A percentile compares a stretch with the other conserved stretches of the same genome.
These are phyloP conservation scores for Synanthedon myopaeformis DNA, from an alignment of 2,888 invertebrate species.

Conservation along the genomic window DNA sequence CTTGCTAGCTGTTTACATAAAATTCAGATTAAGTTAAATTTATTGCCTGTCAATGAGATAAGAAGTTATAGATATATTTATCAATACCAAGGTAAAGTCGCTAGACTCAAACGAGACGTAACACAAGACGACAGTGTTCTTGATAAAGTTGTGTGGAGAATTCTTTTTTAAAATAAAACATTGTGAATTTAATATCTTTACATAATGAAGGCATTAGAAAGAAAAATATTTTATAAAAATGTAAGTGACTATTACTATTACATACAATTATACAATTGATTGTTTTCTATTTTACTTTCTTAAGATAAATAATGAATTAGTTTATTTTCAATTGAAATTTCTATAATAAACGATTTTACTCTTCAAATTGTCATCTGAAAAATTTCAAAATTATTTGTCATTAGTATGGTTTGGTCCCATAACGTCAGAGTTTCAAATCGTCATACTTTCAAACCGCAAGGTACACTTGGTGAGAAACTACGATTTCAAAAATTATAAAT, in stretches of 20 bases:
- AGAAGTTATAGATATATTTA: constrained; percentile 3
- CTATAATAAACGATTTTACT: not conserved
- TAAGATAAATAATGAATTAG: not conserved
- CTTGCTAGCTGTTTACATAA: too few relatives aligned
- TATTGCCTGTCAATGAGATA: constrained; percentile 2
- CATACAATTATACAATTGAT: not conserved
- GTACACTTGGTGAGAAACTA: too few relatives aligned
- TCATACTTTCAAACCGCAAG: too few relatives aligned
- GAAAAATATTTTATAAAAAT: constrained; percentile 15
- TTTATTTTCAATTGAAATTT: not conserved
- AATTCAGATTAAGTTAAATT: too few relatives aligned
- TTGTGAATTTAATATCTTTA: not conserved
- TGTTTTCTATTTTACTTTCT: not conserved
- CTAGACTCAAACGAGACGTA: constrained; percentile 5
- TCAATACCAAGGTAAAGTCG: constrained; percentile 7
- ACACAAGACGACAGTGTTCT: constrained; percentile 1
- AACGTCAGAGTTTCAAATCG: too few relatives aligned
- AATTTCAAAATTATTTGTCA: not conserved
- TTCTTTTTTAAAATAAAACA: not conserved
- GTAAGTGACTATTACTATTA: not conserved
- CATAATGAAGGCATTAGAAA: constrained; percentile 37
- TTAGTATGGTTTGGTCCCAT: too few relatives aligned
- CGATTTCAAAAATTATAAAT: too few relatives aligned
- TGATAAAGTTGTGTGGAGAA: not conserved
- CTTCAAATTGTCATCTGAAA: too few relatives aligned